These are phyloP conservation scores for Malachius bipustulatus DNA, from an alignment of 2,888 invertebrate genomes.

Conservation along the genomic window DNA sequence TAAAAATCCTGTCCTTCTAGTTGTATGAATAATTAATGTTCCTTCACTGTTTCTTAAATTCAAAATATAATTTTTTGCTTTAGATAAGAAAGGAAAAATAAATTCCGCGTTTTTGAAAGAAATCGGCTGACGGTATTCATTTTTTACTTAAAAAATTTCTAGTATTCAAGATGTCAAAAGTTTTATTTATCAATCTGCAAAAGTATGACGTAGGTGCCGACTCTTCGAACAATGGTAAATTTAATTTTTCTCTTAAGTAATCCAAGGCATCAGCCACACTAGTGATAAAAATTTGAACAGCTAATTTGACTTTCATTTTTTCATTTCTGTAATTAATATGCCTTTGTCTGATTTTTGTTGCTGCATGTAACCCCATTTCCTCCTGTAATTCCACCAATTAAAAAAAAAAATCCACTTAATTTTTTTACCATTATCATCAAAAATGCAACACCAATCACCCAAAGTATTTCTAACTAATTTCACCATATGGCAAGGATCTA, in stretches of 20 bases:
- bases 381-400: conserved; percentile 17
- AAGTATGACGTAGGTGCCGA: conserved; percentile 18
- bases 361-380: conserved; percentile 13
- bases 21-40: not conserved
- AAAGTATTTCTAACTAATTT: too few species aligned
- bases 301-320: too few species aligned
- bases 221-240: conserved; percentile 12
- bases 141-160: conserved; percentile 8
- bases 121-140: conserved; percentile 2
- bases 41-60: conserved; percentile 14
- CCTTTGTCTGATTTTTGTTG: conserved; percentile 11
- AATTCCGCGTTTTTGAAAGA: conserved; percentile 1
- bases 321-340: conserved; percentile 11
- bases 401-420: conserved; percentile 17
- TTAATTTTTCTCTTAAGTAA: conserved; percentile 13
- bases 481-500: too few species aligned
- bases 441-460: too few species aligned
- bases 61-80: conserved; percentile 1
- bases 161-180: conserved; percentile 21
- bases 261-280: conserved; percentile 18
- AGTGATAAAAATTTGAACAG: conserved; percentile 19
- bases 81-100: not conserved
- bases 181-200: conserved; percentile 18
- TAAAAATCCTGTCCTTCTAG: conserved; percentile 10
- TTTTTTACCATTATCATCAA: conserved; percentile 8